These are phyloP conservation scores for Sardina pilchardus DNA, from an alignment of 2,113 vertebrate species.

Conservation along the genomic window DNA sequence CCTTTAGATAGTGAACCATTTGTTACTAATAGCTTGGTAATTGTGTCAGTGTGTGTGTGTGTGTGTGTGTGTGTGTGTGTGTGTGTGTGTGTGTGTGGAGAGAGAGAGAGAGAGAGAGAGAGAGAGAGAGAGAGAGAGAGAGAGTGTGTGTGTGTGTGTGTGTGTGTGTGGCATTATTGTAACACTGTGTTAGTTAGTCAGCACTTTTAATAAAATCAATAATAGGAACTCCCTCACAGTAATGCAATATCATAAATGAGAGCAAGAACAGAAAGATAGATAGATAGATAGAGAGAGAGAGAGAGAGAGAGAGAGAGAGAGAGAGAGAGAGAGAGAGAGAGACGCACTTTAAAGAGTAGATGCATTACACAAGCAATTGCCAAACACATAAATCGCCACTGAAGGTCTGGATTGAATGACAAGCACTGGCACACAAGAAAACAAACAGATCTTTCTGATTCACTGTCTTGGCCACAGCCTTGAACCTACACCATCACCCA, in stretches of 20 bases:
- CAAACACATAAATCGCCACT: not conserved
- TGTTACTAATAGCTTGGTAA: not conserved
- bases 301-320: not conserved
- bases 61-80: not conserved
- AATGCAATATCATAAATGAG: slow-evolving; percentile 47
- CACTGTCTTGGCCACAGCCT: not conserved
- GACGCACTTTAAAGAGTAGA: not conserved
- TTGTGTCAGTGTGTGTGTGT: not conserved
- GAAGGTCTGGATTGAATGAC: not conserved
- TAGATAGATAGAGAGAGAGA: not conserved
- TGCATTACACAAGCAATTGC: not conserved
- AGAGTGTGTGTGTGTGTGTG: not conserved
- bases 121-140: not conserved
- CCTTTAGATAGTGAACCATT: slow-evolving; percentile 7
- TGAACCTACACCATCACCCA: not conserved
- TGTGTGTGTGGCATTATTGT: not conserved
- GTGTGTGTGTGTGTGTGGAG: slow-evolving; percentile 11
- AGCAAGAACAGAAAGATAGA: not conserved
- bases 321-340: not conserved
- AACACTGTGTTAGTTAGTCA: slow-evolving; percentile 28
- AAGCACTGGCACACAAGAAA: not conserved
- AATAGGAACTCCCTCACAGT: slow-evolving; percentile 59
- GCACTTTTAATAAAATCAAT: slow-evolving; percentile 52
- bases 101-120: too few species aligned
- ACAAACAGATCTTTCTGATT: not conserved